These are phyloP conservation scores for Callorhinus ursinus DNA, from an alignment of 2,113 vertebrate species.

Conservation along the genomic window DNA sequence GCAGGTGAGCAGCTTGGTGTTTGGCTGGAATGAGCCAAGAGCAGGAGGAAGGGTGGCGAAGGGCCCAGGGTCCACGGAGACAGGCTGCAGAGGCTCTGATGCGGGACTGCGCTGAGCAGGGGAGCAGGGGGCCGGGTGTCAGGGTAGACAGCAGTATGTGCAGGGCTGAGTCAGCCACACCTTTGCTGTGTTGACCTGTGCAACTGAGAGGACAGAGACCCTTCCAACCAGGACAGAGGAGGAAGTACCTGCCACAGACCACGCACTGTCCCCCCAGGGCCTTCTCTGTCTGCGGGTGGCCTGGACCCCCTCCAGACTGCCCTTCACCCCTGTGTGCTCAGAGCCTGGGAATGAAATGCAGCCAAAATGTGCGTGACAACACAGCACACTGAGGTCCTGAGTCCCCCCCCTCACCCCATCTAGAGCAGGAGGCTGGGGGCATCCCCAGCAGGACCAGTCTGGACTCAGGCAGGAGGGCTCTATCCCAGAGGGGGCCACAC, in stretches of 20 bases:
- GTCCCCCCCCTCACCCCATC: neutral
- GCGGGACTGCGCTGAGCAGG: accelerated
- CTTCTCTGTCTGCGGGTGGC: neutral
- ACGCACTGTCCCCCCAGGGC: neutral
- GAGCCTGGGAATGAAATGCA: too few species aligned
- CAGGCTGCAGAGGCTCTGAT: neutral
- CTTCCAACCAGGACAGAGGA: neutral
- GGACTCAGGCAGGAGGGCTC: neutral
- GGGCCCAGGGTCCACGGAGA: neutral
- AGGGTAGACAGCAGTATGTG: neutral
- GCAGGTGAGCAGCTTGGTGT: neutral
- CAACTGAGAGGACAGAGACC: neutral
- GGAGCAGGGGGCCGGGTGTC: neutral
- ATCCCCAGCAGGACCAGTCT: neutral
- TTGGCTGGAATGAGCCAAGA: neutral
- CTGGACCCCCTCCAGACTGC: neutral
- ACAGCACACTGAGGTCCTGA: neutral
- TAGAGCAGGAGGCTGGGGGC: neutral
- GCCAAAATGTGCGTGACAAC: neutral
- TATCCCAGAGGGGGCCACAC: neutral
- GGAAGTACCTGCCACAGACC: neutral
- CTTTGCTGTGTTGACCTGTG: neutral
- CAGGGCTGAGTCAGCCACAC: neutral
- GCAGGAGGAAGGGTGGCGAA: neutral
- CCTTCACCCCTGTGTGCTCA: neutral